These are phyloP conservation scores for Mythimna lalbum DNA, from an alignment of 2,888 invertebrate genomes.

Conservation along the genomic window DNA sequence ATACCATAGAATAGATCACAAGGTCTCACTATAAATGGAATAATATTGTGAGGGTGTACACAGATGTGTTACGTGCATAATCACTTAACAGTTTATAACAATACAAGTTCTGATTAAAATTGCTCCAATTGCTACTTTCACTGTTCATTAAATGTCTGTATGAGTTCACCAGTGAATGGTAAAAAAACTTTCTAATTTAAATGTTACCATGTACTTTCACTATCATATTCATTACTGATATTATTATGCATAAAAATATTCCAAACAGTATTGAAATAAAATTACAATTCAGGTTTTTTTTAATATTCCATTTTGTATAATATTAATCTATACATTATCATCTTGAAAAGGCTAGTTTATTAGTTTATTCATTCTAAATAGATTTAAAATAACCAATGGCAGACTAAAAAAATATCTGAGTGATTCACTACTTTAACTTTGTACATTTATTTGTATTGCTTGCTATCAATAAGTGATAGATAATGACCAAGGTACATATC, in stretches of 20 bases:
- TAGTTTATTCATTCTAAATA: not conserved
- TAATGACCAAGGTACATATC: constrained; percentile 28
- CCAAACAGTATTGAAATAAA: not conserved
- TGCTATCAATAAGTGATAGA: constrained; percentile 50
- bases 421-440: constrained; percentile 19
- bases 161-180: constrained; percentile 28
- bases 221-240: not conserved
- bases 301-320: not conserved
- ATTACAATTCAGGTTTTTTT: not conserved
- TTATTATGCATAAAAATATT: not conserved
- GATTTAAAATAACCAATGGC: not conserved
- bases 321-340: not conserved
- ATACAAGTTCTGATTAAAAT: constrained; percentile 21
- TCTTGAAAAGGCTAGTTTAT: not conserved
- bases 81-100: constrained; percentile 1
- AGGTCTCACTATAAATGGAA: constrained; percentile 25
- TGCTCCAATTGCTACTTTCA: constrained; percentile 39
- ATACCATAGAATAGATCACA: constrained; percentile 5
- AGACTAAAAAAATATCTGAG: not conserved
- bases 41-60: constrained; percentile 13
- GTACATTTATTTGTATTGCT: constrained; percentile 38
- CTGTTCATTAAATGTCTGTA: constrained; percentile 25
- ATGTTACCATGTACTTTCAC: constrained; percentile 28
- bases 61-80: constrained; percentile 21
- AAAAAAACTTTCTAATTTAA: constrained; percentile 41